Base-by-base conservation (phyloP, 2,888 invertebrate species). In the Abrostola tripartita region DNA sequence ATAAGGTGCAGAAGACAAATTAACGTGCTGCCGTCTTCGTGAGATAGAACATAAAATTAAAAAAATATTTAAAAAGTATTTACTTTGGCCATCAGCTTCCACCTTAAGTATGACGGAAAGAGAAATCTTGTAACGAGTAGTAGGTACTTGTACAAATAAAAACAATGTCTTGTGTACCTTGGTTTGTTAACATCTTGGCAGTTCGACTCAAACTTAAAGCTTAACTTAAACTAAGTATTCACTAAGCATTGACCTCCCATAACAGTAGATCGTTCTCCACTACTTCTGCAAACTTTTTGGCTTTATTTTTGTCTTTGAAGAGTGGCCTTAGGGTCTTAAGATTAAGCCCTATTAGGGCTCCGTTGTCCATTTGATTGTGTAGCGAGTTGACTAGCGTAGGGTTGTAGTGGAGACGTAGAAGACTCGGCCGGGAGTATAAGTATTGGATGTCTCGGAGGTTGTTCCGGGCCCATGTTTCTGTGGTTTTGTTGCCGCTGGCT, bases 211-310 rank as follows among this genome's bases (percentile, higher is more conserved):
- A 24, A 24, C 24, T 24, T 4, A 24, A 24, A 24, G 4, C 24
- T 24, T 24, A 24, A 24, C 24, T 4, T 12, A 42, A 37, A 42
- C 40, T 10, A 35, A 24, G 36, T 40, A 44, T 9, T 41, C 14
- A 35, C 50, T 86, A 92, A 10, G 89, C 89, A 65, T 93, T 94
- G 0, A 92, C 83, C 64, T 98, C 98, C 98, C 98, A 98, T 70
- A 98, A 90, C 87, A 97, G 97, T 85, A 98, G 95, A 88, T 97
- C 97, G 89, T 98, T 98, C 86, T 98, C 97, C 57, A 98, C 95
- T n/a, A 98, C 96, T 90, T 98, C 98, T 41, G 96, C 96, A 87
- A 97, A 98, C 96, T 96, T 97, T 60, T 96, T 95, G 53, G 96
- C 95, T 86, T 97, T 97, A 5, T 91, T 88, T 5, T 95, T 94